phyloP scores from a whole-genome alignment of 2,113 vertebrate genomes.

The Mastomys coucha region DNA sequence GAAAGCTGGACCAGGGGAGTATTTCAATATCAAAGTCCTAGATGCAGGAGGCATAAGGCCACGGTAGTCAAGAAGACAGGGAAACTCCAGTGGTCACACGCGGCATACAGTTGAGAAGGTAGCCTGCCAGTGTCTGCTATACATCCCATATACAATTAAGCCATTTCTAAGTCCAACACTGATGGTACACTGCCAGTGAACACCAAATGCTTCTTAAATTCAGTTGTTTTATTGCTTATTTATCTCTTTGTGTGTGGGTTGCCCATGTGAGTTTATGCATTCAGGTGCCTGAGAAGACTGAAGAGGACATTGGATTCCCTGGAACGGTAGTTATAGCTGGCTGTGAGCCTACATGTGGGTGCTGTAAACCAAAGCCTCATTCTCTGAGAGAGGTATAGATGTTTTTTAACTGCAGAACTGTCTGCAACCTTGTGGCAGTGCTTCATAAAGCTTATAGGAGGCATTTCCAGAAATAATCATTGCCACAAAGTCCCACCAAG shows the following conservation, averaged over 20 bases:
- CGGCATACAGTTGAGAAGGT: background rate
- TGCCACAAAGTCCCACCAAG: background rate
- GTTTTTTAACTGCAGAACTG: background rate
- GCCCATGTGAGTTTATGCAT: too few species aligned
- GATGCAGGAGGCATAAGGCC: background rate
- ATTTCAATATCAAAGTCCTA: constrained; percentile 9
- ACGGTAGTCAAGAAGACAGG: background rate
- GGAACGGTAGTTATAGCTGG: background rate
- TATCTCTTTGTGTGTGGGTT: background rate
- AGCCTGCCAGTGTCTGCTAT: background rate
- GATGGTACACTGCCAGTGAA: background rate
- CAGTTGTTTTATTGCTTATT: background rate
- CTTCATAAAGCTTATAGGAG: background rate
- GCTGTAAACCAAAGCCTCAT: background rate
- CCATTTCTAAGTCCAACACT: background rate
- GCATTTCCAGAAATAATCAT: background rate
- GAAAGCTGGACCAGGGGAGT: background rate
- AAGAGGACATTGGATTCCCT: background rate
- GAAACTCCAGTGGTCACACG: background rate
- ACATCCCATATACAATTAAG: background rate
- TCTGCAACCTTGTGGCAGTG: background rate
- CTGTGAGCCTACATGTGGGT: background rate
- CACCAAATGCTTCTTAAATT: background rate
- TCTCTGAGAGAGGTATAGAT: background rate
- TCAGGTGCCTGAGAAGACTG: too few species aligned